These are phyloP conservation scores for Gorsachius goisagi DNA, from an alignment of 2,113 vertebrate species.

Conservation along the genomic window DNA sequence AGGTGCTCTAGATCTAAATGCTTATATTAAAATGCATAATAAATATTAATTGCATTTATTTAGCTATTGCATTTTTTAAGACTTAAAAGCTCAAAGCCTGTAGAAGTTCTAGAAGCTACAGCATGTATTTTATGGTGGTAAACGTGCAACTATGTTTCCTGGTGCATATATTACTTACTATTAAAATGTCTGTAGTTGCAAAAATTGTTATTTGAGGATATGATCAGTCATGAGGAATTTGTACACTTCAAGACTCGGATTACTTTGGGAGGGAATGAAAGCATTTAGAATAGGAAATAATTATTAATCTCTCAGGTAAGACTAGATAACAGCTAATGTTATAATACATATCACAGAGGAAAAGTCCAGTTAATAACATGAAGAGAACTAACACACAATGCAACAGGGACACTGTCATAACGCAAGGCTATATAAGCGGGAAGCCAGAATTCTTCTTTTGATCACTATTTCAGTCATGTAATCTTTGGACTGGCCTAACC, in stretches of 20 bases:
- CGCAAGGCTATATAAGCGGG: background rate
- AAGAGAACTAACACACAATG: background rate
- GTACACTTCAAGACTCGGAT: background rate
- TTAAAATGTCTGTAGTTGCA: background rate
- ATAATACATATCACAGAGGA: background rate
- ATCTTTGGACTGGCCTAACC: background rate
- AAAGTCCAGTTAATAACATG: background rate
- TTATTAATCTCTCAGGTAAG: background rate
- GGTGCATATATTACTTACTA: background rate
- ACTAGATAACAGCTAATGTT: background rate
- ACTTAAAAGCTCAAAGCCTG: background rate
- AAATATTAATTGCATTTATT: background rate
- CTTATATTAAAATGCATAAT: background rate
- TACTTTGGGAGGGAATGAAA: background rate
- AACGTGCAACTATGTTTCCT: background rate
- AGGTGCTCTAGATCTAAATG: background rate
- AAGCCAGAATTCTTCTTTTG: background rate
- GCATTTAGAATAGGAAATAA: background rate
- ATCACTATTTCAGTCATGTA: background rate
- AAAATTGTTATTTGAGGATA: background rate
- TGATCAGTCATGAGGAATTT: background rate
- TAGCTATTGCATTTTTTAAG: background rate
- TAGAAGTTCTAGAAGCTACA: background rate
- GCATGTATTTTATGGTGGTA: background rate
- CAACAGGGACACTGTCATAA: background rate